Evolutionary conservation across 2,113 vertebrate species (phyloP).

Genomic region (Pagrus major): DNA sequence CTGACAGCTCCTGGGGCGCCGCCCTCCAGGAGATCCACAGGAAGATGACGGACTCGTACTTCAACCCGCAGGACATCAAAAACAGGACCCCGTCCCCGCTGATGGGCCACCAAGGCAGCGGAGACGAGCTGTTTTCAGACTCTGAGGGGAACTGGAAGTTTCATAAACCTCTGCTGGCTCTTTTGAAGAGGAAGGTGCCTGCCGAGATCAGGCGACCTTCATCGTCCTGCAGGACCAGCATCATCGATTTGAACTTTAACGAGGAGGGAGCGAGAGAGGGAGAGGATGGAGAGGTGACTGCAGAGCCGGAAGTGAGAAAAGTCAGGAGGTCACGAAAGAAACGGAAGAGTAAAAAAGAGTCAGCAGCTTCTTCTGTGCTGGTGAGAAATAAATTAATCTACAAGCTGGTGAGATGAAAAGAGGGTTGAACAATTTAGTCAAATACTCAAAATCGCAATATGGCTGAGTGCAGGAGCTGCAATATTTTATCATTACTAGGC

Average conservation of each 20-base stretch:
- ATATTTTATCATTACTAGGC: no score
- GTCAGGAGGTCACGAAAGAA: conserved; percentile 62
- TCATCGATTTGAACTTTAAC: conserved; percentile 77
- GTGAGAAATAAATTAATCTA: conserved; percentile 56
- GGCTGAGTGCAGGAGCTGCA: no score
- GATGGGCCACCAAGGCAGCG: conserved; percentile 13
- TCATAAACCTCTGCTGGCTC: conserved; percentile 54
- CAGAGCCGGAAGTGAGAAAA: conserved; percentile 47
- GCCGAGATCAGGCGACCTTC: conserved; percentile 59
- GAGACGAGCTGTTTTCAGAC: conserved; percentile 46
- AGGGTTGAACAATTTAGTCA: no score
- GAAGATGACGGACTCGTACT: conserved; percentile 59
- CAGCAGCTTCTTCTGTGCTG: conserved; percentile 24
- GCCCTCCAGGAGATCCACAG: conserved; percentile 74
- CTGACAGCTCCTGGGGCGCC: conserved; percentile 68
- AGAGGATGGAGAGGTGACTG: conserved; percentile 23
- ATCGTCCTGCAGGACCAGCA: conserved; percentile 61
- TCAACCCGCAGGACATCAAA: conserved; percentile 3
- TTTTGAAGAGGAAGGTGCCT: conserved; percentile 71
- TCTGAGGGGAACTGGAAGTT: conserved; percentile 64
- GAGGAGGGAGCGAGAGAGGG: conserved; percentile 44
- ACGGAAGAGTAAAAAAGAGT: conserved; percentile 60
- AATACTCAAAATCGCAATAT: no score
- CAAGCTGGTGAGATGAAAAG: neutral
- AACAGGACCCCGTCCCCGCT: neutral